These are phyloP conservation scores for Beroe forskalii DNA, from an alignment of 37 sponge, comb jelly and placozoan genomes.

Conservation along the genomic window DNA sequence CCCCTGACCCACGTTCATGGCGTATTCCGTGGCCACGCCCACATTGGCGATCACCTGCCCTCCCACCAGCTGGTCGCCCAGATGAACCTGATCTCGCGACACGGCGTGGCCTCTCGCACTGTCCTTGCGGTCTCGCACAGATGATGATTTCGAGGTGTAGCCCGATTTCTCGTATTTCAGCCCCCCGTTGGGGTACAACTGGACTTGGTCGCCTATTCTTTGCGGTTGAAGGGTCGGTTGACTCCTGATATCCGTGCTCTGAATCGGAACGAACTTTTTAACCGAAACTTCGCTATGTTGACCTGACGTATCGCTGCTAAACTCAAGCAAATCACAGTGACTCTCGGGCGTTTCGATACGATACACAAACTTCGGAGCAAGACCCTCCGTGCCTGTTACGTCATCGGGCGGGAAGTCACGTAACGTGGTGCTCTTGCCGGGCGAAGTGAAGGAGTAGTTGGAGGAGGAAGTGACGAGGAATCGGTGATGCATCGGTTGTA, in stretches of 20 bases:
- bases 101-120: background rate
- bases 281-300: background rate
- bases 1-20: background rate
- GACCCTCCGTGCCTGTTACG: background rate
- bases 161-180: background rate
- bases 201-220: background rate
- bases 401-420: background rate
- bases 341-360: background rate
- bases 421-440: background rate
- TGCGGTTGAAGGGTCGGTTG: background rate
- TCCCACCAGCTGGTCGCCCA: background rate
- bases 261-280: background rate
- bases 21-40: background rate
- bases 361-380: background rate
- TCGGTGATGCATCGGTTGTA: constrained; percentile 49
- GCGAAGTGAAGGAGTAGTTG: background rate
- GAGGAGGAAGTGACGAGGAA: background rate
- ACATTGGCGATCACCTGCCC: background rate
- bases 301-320: background rate
- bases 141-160: background rate
- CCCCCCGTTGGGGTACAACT: background rate
- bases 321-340: background rate
- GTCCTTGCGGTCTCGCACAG: background rate
- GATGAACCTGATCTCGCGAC: background rate
- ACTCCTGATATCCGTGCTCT: background rate